Percentiles rank a stretch among this genome's conserved stretches.
Conservation (phyloP, 2,113 vertebrate genomes). For the Lepus europaeus region DNA sequence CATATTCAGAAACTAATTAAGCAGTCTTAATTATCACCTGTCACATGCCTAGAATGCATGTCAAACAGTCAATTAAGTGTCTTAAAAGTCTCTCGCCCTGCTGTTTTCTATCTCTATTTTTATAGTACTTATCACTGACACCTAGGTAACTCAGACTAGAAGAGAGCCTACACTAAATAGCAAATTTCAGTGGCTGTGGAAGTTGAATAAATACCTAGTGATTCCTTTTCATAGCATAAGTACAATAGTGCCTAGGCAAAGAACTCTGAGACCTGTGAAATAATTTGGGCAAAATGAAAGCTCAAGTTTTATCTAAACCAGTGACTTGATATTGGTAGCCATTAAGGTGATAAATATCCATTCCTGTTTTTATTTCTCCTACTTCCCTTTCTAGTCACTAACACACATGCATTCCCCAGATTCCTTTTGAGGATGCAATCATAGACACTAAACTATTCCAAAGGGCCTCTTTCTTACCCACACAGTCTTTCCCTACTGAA, state of each 20-base stretch:
- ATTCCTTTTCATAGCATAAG: slow-evolving; percentile 52
- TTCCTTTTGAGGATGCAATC: slow-evolving; percentile 53
- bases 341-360: slow-evolving; percentile 46
- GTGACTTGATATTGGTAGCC: slow-evolving; percentile 42
- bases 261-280: slow-evolving; percentile 22
- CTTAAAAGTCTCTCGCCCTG: slow-evolving; percentile 49
- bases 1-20: slow-evolving; percentile 72
- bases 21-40: slow-evolving; percentile 61
- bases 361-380: slow-evolving; percentile 13
- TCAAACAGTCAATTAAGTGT: slow-evolving; percentile 38
- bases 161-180: slow-evolving; percentile 52
- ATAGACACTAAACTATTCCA: slow-evolving; percentile 51
- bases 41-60: slow-evolving; percentile 22
- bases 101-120: slow-evolving; percentile 66
- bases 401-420: slow-evolving; percentile 26
- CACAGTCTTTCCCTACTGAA: slow-evolving; percentile 46
- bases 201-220: slow-evolving; percentile 58
- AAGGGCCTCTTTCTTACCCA: slow-evolving; percentile 56
- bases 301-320: slow-evolving; percentile 29
- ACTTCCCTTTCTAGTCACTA: slow-evolving; percentile 43
- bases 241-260: slow-evolving; percentile 27
- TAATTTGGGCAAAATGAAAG: slow-evolving; percentile 58
- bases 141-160: slow-evolving; percentile 33
- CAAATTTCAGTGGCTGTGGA: slow-evolving; percentile 32
- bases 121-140: slow-evolving; percentile 55